Conservation (phyloP, 2,888 invertebrate genomes). For the Sarcophaga subvicina region DNA sequence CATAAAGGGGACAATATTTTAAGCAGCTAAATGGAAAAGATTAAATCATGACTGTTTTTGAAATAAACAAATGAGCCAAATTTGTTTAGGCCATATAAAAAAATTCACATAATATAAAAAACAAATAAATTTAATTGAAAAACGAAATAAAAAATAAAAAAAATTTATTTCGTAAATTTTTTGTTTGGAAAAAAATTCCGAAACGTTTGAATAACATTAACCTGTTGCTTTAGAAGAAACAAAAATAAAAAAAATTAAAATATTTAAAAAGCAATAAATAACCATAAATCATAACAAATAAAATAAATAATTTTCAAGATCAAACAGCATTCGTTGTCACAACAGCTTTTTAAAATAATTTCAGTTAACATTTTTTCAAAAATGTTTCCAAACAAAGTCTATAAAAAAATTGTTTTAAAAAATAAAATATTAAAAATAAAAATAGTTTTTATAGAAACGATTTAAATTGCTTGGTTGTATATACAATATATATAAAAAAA, state of each 20-base stretch:
- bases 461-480: neutral
- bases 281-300: too few relatives aligned
- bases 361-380: too few relatives aligned
- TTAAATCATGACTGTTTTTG: constrained; percentile 14
- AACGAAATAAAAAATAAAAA: neutral
- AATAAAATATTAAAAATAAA: too few relatives aligned
- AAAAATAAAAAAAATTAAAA: too few relatives aligned
- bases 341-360: too few relatives aligned
- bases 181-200: neutral
- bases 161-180: neutral
- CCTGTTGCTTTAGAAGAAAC: neutral
- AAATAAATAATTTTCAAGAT: too few relatives aligned
- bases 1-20: constrained; percentile 10
- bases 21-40: neutral
- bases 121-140: neutral
- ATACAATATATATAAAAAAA: neutral
- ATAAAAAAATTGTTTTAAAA: too few relatives aligned
- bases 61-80: neutral
- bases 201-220: too few relatives aligned
- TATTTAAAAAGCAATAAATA: too few relatives aligned
- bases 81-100: neutral
- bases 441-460: neutral
- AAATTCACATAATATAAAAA: neutral
- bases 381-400: too few relatives aligned
- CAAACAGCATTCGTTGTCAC: too few relatives aligned